Conservation (phyloP, 2,888 invertebrate species). For the Alviniconcha strummeri region DNA sequence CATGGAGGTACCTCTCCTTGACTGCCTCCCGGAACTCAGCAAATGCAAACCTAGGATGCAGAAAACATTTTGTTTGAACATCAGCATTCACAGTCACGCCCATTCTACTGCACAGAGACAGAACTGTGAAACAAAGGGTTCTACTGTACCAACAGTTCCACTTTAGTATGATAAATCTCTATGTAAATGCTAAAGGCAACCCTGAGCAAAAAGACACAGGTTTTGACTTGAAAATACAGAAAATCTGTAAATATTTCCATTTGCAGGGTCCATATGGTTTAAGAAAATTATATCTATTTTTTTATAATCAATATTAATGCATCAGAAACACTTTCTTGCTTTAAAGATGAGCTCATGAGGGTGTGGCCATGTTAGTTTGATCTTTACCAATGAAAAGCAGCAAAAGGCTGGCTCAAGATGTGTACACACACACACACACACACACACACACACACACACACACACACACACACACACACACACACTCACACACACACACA, state of each 20-base stretch:
- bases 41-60: conserved; percentile 57
- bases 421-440: not conserved
- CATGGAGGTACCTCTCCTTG: conserved; percentile 48
- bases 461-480: not conserved
- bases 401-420: not conserved
- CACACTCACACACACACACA: conserved; percentile 15
- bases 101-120: too few relatives aligned
- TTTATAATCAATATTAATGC: too few relatives aligned
- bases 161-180: too few relatives aligned
- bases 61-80: not conserved
- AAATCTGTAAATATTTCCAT: not conserved
- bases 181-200: too few relatives aligned
- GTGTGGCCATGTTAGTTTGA: too few relatives aligned
- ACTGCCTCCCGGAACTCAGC: conserved; percentile 56
- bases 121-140: too few relatives aligned
- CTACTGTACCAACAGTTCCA: too few relatives aligned
- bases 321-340: too few relatives aligned
- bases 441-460: not conserved
- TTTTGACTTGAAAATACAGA: not conserved
- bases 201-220: too few relatives aligned
- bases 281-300: too few relatives aligned
- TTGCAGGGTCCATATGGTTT: not conserved
- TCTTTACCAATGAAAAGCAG: not conserved
- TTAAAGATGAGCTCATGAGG: too few relatives aligned
- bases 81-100: too few relatives aligned